phyloP scores from a whole-genome alignment of 2,113 vertebrate genomes.

The Entomyzon cyanotis region DNA sequence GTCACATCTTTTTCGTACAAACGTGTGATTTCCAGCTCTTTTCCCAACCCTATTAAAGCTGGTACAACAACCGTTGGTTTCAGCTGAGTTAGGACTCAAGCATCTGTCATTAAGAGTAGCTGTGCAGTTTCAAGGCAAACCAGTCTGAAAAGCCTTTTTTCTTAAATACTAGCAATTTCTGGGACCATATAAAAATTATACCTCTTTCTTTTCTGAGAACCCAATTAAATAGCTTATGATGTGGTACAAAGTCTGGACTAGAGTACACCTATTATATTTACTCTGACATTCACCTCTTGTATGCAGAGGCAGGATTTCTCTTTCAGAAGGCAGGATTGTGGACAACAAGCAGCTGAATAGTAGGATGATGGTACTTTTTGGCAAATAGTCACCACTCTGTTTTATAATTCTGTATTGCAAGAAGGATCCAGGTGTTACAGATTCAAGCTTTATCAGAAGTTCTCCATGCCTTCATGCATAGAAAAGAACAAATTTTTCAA shows the following conservation, averaged over 20 bases:
- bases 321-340: background rate
- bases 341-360: background rate
- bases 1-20: background rate
- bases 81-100: background rate
- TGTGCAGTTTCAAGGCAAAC: background rate
- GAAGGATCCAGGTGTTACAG: background rate
- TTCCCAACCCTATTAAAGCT: background rate
- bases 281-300: background rate
- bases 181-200: background rate
- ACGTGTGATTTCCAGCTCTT: background rate
- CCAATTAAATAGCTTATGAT: background rate
- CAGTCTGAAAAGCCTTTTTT: background rate
- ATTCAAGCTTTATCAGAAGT: background rate
- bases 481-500: background rate
- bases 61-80: background rate
- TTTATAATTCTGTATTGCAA: background rate
- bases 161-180: background rate
- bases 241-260: background rate
- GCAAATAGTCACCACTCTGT: background rate
- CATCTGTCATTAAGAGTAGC: background rate
- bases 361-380: background rate
- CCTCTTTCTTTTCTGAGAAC: background rate
- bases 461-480: background rate
- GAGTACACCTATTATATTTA: background rate
- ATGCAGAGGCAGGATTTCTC: background rate